Evolutionary conservation across 2,888 invertebrate genomes (phyloP).

Genomic region (Labia minor): DNA sequence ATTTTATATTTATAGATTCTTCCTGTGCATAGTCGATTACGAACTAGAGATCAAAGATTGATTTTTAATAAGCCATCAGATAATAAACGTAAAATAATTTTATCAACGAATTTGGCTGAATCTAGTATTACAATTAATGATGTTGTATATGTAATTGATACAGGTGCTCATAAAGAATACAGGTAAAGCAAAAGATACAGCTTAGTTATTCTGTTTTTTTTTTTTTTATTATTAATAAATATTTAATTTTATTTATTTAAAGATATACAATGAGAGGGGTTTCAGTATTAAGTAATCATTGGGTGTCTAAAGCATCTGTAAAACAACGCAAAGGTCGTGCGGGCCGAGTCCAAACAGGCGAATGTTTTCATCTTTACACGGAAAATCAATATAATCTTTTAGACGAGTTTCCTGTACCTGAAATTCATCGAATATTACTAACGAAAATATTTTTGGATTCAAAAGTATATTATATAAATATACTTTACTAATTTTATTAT

Average conservation of each 20-base stretch:
- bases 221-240: not conserved
- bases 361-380: slow-evolving; percentile 42
- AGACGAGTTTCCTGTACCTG: slow-evolving; percentile 45
- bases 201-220: not conserved
- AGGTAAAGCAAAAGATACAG: slow-evolving; percentile 28
- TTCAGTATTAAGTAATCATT: slow-evolving; percentile 44
- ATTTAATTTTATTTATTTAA: slow-evolving; percentile 26
- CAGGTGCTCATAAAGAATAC: slow-evolving; percentile 49
- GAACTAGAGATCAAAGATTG: slow-evolving; percentile 45
- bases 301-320: slow-evolving; percentile 52
- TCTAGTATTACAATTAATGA: slow-evolving; percentile 65
- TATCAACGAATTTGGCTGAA: slow-evolving; percentile 60
- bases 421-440: slow-evolving; percentile 50
- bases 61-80: slow-evolving; percentile 44
- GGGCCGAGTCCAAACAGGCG: slow-evolving; percentile 53
- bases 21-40: slow-evolving; percentile 50
- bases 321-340: slow-evolving; percentile 56
- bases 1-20: slow-evolving; percentile 33
- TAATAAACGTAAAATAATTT: slow-evolving; percentile 52
- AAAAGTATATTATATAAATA: slow-evolving; percentile 42
- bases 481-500: slow-evolving; percentile 28
- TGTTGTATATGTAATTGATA: slow-evolving; percentile 56
- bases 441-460: slow-evolving; percentile 49
- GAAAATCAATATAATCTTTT: slow-evolving; percentile 21
- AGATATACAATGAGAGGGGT: slow-evolving; percentile 34